These are phyloP conservation scores for Zaprionus nigranus DNA, from an alignment of 1,140 invertebrate genomes.

Conservation along the genomic window DNA sequence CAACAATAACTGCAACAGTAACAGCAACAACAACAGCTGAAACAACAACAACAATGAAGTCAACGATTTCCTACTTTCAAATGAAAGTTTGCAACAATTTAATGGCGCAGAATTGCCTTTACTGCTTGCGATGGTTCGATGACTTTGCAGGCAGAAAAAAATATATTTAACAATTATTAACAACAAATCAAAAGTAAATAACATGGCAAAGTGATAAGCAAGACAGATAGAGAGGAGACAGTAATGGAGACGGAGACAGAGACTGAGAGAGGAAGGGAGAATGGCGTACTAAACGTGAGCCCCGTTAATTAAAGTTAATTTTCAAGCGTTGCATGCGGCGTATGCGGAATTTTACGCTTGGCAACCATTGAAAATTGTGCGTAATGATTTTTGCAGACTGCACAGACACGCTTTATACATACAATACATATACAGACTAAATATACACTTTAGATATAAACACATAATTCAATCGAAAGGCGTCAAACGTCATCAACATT, in stretches of 20 bases:
- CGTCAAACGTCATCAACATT: slow-evolving; percentile 8
- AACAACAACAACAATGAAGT: slow-evolving; percentile 1
- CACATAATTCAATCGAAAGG: slow-evolving; percentile 2
- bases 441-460: neutral
- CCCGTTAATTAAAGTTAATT: slow-evolving; percentile 39
- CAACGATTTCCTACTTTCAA: slow-evolving; percentile 62
- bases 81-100: slow-evolving; percentile 48
- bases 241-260: no score
- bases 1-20: neutral
- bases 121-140: slow-evolving; percentile 29
- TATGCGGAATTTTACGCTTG: slow-evolving; percentile 51
- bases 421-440: no score
- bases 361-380: slow-evolving; percentile 28
- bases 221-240: neutral
- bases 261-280: neutral
- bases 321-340: slow-evolving; percentile 26
- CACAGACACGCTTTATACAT: neutral
- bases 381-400: slow-evolving; percentile 5
- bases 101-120: slow-evolving; percentile 14
- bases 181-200: slow-evolving; percentile 28
- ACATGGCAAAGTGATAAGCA: slow-evolving; percentile 27
- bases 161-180: slow-evolving; percentile 20
- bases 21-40: slow-evolving; percentile 9
- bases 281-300: neutral
- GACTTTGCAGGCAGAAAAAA: slow-evolving; percentile 14